Conservation (phyloP, 2,113 vertebrate genomes). For the Pelmatolapia mariae region DNA sequence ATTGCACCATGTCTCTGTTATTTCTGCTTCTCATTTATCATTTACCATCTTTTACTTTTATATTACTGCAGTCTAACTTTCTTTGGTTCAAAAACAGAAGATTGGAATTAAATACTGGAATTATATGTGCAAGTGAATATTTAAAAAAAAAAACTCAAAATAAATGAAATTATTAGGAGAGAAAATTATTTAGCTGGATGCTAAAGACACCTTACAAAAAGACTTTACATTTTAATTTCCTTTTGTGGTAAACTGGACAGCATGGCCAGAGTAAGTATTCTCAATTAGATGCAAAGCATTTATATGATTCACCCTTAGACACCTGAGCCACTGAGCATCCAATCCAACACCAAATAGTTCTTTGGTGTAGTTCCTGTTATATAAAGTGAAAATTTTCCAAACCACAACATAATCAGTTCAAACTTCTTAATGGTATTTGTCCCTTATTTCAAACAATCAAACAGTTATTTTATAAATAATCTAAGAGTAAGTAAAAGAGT, state of each 20-base stretch:
- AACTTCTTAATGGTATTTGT: background rate
- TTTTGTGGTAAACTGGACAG: background rate
- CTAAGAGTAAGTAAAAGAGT: background rate
- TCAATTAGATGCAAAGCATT: background rate
- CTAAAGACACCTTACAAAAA: background rate
- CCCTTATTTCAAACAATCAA: background rate
- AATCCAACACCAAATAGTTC: background rate
- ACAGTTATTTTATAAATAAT: background rate
- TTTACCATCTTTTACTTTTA: background rate
- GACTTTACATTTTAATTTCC: background rate
- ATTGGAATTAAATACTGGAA: background rate
- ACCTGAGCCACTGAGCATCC: background rate
- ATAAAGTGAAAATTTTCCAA: background rate
- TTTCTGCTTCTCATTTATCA: background rate
- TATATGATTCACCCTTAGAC: background rate
- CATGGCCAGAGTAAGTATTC: background rate
- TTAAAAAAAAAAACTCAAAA: background rate
- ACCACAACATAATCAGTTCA: background rate
- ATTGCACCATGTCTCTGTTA: background rate
- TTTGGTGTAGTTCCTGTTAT: background rate
- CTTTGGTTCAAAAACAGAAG: background rate
- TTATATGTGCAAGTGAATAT: background rate
- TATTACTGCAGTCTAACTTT: background rate
- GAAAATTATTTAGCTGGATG: background rate
- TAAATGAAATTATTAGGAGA: background rate